Evolutionary conservation across 2,113 vertebrate species (phyloP).

Genomic region (Setophaga coronata): DNA sequence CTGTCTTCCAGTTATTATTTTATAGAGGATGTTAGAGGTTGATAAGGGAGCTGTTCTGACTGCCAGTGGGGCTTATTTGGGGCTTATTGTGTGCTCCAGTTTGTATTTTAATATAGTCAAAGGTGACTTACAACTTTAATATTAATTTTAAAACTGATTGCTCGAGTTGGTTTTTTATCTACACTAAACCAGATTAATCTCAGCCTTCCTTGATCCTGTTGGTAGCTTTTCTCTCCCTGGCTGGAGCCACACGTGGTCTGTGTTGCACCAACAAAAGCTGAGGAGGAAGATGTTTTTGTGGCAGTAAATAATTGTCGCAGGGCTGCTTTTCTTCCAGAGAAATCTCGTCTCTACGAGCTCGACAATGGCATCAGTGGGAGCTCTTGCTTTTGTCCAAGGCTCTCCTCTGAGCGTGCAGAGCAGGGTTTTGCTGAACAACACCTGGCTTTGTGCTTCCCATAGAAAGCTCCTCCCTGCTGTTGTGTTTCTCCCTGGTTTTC

Average conservation of each 20-base stretch:
- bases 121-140: conserved; percentile 78
- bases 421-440: conserved; percentile 17
- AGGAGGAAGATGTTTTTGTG: conserved; percentile 57
- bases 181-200: conserved; percentile 71
- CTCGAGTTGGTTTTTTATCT: conserved; percentile 50
- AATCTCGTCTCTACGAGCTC: conserved; percentile 22
- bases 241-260: conserved; percentile 50
- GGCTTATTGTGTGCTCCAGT: conserved; percentile 64
- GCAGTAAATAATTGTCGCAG: conserved; percentile 28
- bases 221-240: conserved; percentile 24
- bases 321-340: conserved; percentile 56
- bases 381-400: conserved; percentile 11
- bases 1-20: conserved; percentile 70
- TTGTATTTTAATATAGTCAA: conserved; percentile 75
- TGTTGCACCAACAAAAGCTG: conserved; percentile 43
- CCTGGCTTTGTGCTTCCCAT: background rate
- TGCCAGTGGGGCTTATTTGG: conserved; percentile 72
- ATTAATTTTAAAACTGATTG: conserved; percentile 75
- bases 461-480: background rate
- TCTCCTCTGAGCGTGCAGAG: background rate
- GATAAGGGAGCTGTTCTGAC: conserved; percentile 72
- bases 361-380: conserved; percentile 62
- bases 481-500: background rate
- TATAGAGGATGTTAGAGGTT: conserved; percentile 70
- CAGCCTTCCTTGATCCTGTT: conserved; percentile 18